These are phyloP conservation scores for Pterocles orientalis DNA, from an alignment of 2,113 vertebrate genomes.

Conservation along the genomic window DNA sequence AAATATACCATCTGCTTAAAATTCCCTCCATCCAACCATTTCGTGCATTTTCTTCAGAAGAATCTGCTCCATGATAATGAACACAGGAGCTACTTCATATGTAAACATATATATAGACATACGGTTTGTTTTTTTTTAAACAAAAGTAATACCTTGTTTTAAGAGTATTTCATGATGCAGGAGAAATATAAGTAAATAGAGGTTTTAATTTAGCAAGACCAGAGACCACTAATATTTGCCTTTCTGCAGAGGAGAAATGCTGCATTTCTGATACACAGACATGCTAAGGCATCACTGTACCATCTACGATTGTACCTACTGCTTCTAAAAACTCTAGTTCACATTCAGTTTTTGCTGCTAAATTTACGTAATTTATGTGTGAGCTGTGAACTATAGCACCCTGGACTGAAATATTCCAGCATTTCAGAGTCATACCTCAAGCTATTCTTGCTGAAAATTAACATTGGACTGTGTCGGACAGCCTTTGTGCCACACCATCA, in stretches of 20 bases:
- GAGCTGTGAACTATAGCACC: neutral
- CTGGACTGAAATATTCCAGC: neutral
- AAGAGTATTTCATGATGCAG: neutral
- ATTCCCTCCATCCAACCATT: slow-evolving; percentile 71
- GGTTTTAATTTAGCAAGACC: neutral
- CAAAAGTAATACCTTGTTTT: neutral
- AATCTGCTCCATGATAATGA: slow-evolving; percentile 73
- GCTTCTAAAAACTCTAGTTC: neutral
- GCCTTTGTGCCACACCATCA: neutral
- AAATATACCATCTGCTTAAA: slow-evolving; percentile 76
- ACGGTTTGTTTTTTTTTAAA: neutral
- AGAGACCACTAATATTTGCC: neutral
- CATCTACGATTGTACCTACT: too few relatives aligned
- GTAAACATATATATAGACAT: slow-evolving; percentile 65
- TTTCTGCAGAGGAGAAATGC: neutral
- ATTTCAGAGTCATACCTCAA: neutral
- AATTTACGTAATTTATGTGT: neutral
- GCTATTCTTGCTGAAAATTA: neutral
- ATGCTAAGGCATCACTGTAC: neutral
- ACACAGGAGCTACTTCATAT: slow-evolving; percentile 76
- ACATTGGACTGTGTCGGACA: too few relatives aligned
- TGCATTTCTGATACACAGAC: neutral
- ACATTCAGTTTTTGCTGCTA: neutral
- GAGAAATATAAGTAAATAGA: neutral
- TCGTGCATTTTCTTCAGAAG: slow-evolving; percentile 78